Conservation (phyloP, 2,797 vertebrate genomes). For the Falco novaeseelandiae region DNA sequence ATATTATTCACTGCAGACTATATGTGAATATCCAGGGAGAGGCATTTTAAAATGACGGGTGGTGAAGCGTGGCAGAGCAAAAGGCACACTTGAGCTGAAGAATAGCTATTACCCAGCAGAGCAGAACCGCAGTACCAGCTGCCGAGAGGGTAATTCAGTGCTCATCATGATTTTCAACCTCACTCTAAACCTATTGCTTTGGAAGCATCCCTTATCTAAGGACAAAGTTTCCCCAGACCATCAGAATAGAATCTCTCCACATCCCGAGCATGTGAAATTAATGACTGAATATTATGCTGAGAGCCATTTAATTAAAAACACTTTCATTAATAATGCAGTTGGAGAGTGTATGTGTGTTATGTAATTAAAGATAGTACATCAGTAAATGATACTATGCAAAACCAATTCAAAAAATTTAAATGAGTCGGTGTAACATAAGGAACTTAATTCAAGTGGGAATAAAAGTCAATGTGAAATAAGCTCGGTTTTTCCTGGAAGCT, state of each 20-base stretch:
- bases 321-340: conserved; percentile 65
- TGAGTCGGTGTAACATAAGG: conserved; percentile 57
- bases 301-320: conserved; percentile 71
- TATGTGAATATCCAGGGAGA: not conserved
- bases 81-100: conserved; percentile 51
- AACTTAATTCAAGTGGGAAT: conserved; percentile 67
- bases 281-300: conserved; percentile 63
- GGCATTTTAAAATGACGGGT: not conserved
- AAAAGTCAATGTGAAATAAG: conserved; percentile 64
- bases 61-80: conserved; percentile 10
- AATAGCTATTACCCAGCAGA: conserved; percentile 43
- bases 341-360: conserved; percentile 62
- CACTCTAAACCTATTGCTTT: not conserved
- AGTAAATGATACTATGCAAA: conserved; percentile 74
- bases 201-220: conserved; percentile 49
- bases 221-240: conserved; percentile 42
- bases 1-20: not conserved
- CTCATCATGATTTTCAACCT: conserved; percentile 21
- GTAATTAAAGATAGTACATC: conserved; percentile 76
- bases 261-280: conserved; percentile 55
- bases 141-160: conserved; percentile 49
- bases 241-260: conserved; percentile 8
- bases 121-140: conserved; percentile 36
- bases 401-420: conserved; percentile 74
- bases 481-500: conserved; percentile 46